Conservation (phyloP, 1,140 invertebrate genomes). For the Drosophila sproati region DNA sequence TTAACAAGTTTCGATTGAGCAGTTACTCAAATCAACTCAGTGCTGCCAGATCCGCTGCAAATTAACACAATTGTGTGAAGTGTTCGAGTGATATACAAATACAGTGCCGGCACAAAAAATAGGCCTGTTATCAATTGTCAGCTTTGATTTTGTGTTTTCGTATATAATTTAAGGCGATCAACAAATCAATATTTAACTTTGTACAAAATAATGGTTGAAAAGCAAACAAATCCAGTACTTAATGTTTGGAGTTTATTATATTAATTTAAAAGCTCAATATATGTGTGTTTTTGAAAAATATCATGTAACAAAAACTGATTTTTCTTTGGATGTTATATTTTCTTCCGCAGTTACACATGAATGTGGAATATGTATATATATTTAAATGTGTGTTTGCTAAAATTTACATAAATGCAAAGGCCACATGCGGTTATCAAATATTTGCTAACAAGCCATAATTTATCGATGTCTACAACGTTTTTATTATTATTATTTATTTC, state of each 20-base stretch:
- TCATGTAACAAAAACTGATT: no score
- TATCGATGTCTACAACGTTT: slow-evolving; percentile 40
- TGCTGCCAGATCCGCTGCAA: slow-evolving; percentile 39
- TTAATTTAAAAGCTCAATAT: slow-evolving; percentile 2
- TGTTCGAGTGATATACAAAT: slow-evolving; percentile 9
- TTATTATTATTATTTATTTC: slow-evolving; percentile 22
- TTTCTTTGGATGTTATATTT: no score
- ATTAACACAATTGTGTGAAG: slow-evolving; percentile 54
- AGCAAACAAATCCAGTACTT: no score
- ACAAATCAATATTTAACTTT: no score
- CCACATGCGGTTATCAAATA: slow-evolving; percentile 48
- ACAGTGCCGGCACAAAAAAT: not conserved
- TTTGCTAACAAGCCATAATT: slow-evolving; percentile 41
- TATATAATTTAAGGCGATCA: no score
- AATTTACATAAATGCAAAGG: slow-evolving; percentile 23
- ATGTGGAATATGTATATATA: slow-evolving; percentile 8
- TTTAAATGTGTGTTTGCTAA: not conserved
- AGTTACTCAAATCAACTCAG: slow-evolving; percentile 33
- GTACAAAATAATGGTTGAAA: no score
- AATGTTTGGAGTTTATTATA: not conserved
- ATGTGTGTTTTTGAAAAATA: not conserved
- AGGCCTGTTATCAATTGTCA: no score
- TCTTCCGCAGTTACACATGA: not conserved
- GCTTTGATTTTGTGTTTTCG: no score
- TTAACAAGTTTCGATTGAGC: slow-evolving; percentile 76